phyloP scores from a whole-genome alignment of 2,797 vertebrate species.

The Myotis findleyi region DNA sequence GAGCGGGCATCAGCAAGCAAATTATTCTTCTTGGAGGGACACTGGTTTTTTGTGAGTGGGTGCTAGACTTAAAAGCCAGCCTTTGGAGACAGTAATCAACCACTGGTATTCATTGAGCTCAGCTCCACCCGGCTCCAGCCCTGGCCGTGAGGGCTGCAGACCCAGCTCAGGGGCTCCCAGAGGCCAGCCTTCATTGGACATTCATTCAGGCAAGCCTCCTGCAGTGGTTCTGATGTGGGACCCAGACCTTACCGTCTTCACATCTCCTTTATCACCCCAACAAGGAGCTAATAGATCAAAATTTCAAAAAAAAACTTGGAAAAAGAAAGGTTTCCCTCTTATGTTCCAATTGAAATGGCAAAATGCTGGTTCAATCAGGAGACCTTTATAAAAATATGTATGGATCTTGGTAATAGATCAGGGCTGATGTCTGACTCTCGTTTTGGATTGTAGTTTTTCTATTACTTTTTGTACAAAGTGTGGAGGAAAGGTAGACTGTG shows the following conservation, averaged over 20 bases:
- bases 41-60: background rate
- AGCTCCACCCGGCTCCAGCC: background rate
- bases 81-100: background rate
- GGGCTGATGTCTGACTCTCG: background rate
- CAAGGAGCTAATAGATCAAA: background rate
- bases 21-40: background rate
- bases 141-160: background rate
- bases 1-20: background rate
- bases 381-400: background rate
- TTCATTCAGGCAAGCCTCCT: background rate
- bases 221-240: background rate
- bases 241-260: background rate
- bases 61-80: background rate
- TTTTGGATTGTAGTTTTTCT: background rate
- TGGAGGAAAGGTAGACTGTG: background rate
- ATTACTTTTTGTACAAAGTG: background rate
- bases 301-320: background rate
- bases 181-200: background rate
- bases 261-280: background rate
- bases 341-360: background rate
- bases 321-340: background rate
- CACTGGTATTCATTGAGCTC: background rate
- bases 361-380: background rate
- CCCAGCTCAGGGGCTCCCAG: background rate
- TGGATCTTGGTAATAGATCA: background rate